Evolutionary conservation across 2,888 invertebrate species (phyloP).

Genomic region (Acrobasis consociella): DNA sequence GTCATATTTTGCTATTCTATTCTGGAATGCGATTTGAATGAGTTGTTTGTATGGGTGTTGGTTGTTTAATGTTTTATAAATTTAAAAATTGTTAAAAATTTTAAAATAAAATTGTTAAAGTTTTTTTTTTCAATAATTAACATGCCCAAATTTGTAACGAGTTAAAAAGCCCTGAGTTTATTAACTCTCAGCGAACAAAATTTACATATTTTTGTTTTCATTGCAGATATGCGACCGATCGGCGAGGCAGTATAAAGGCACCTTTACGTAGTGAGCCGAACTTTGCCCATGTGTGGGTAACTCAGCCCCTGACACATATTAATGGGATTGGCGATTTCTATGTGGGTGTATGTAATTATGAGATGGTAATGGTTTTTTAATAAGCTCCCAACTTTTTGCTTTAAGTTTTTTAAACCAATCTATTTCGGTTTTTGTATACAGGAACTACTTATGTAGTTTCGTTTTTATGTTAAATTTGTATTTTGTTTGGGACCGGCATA

Average conservation of each 20-base stretch:
- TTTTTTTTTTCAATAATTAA: too few relatives aligned
- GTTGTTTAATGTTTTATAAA: too few relatives aligned
- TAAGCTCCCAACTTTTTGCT: constrained; percentile 63
- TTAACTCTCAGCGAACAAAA: too few relatives aligned
- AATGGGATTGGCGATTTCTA: constrained; percentile 70
- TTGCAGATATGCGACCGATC: background rate
- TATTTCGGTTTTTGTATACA: constrained; percentile 26
- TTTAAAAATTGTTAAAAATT: too few relatives aligned
- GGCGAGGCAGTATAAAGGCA: background rate
- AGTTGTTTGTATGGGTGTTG: too few relatives aligned
- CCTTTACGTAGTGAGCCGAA: constrained; percentile 35
- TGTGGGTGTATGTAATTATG: constrained; percentile 78
- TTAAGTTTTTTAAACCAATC: constrained; percentile 38
- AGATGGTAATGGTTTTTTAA: constrained; percentile 77
- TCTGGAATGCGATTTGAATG: too few relatives aligned
- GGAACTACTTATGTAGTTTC: constrained; percentile 29
- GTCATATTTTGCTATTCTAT: too few relatives aligned
- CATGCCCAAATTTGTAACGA: too few relatives aligned
- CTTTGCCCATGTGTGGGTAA: constrained; percentile 49
- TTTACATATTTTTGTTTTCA: background rate
- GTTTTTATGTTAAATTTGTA: constrained; percentile 9
- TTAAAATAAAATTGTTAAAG: too few relatives aligned
- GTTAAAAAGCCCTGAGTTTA: too few relatives aligned
- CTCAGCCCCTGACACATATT: constrained; percentile 63
- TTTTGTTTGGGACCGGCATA: constrained; percentile 1